phyloP scores from a whole-genome alignment of 2,113 vertebrate species.

The Callospermophilus lateralis region DNA sequence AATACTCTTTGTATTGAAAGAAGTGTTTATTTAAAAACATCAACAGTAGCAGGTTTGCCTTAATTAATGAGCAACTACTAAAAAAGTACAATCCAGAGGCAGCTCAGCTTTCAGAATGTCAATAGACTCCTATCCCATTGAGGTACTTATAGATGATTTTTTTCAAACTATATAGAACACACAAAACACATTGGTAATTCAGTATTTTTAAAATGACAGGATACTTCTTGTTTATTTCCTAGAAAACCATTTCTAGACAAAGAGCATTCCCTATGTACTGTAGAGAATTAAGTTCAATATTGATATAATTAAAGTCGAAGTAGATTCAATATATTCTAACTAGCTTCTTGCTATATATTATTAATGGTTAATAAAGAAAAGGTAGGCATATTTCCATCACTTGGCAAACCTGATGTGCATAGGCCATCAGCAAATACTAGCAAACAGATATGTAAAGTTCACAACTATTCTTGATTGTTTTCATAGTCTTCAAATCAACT shows the following conservation, averaged over 20 bases:
- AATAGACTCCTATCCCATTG: neutral
- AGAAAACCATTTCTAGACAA: neutral
- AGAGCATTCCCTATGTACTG: neutral
- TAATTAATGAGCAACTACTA: constrained; percentile 64
- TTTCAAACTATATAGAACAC: neutral
- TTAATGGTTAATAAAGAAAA: neutral
- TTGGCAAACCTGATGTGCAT: neutral
- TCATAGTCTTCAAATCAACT: neutral
- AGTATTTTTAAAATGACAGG: constrained; percentile 4
- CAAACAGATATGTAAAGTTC: constrained; percentile 1
- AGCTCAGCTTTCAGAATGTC: neutral
- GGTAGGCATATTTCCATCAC: neutral
- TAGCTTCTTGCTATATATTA: neutral
- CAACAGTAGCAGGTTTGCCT: neutral
- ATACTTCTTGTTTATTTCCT: neutral
- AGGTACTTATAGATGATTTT: constrained; percentile 52
- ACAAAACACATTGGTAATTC: neutral
- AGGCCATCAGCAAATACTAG: neutral
- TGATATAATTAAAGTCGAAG: neutral
- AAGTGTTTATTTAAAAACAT: constrained; percentile 52
- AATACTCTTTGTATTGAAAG: neutral
- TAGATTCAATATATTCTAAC: neutral
- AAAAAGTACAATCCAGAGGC: constrained; percentile 12
- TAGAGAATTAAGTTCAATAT: constrained; percentile 14
- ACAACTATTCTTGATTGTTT: neutral